Base-by-base conservation (phyloP, 1,140 invertebrate genomes). In the Dendroctonus ponderosae region DNA sequence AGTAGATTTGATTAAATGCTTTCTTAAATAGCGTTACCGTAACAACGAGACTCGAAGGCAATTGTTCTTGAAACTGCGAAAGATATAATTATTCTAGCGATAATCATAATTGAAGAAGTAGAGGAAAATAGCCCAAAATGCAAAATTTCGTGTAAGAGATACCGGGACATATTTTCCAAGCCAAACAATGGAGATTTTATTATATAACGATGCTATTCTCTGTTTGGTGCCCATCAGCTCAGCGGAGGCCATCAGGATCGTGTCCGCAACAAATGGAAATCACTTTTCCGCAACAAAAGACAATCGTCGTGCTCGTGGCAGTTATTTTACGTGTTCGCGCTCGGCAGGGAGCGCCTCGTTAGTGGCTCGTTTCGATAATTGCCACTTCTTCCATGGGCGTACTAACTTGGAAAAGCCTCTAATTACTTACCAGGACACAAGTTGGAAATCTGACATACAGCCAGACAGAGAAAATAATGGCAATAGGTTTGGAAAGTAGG, bases 281-380 rank as follows among this genome's bases (percentile, higher is more conserved):
- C 65, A 67, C 65, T 67, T 67, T 67, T 61, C 65, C 48, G 58
- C 57, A 53, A 67, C 56, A 60, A 60, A 67, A 67, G 65, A 67
- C 57, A 56, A 60, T 61, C 50, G 61, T 52, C 59, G 63, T 66
- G 63, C 38, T 59, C 42, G 53, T 66, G 63, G 63, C 63, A 57
- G 63, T 66, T 66, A 52, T 66, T 66, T 66, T 66, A 59, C 54
- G 63, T 58, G 63, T 66, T 64, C 42, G n/a, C 53, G 62, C 62
- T 56, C 62, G 15, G 62, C 43, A 37, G 62, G 62, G 42, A 11
- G 46, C 49, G 9, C 52, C 52, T 64, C 62, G 62, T 64, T 64
- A 64, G 62, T 42, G 62, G 62, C 53, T 64, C 51, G 62, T 64
- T 54, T 48, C 62, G 62, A 56, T 64, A 64, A 64, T 64, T 64